Conservation (phyloP, 2,797 vertebrate genomes). For the Rachycentron canadum region DNA sequence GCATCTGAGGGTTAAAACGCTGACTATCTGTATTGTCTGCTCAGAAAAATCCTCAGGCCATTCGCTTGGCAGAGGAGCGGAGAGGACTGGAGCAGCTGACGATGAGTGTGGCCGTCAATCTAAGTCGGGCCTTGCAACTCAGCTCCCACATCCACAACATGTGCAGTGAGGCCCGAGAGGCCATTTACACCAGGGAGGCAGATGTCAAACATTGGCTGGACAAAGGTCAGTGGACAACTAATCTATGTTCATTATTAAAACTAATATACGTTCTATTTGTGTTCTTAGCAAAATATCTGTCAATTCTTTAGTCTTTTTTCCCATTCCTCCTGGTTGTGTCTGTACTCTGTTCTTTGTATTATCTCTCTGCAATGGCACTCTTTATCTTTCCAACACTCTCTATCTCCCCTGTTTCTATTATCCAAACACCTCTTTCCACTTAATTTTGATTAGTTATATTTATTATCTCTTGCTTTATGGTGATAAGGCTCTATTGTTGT, state of each 20-base stretch:
- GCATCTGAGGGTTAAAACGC: not conserved
- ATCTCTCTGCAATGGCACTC: slow-evolving; percentile 10
- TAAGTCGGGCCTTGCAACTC: slow-evolving; percentile 91
- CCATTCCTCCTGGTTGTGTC: not conserved
- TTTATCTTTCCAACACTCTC: slow-evolving; percentile 34
- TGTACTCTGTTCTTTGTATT: not conserved
- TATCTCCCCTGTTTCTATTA: slow-evolving; percentile 22
- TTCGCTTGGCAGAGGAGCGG: slow-evolving; percentile 93
- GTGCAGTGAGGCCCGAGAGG: slow-evolving; percentile 92
- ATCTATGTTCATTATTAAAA: slow-evolving; percentile 22
- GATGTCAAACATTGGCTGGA: slow-evolving; percentile 95
- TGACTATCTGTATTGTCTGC: slow-evolving; percentile 8
- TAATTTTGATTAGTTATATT: slow-evolving; percentile 16
- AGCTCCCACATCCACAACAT: slow-evolving; percentile 93
- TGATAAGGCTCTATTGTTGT: slow-evolving; percentile 23
- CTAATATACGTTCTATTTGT: not conserved
- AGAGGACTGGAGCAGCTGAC: slow-evolving; percentile 89
- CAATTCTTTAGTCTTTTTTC: not conserved
- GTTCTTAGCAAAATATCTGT: not conserved
- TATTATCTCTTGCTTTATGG: slow-evolving; percentile 25
- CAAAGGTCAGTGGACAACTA: slow-evolving; percentile 84
- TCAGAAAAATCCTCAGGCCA: slow-evolving; percentile 94
- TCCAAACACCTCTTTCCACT: slow-evolving; percentile 22
- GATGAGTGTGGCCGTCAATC: slow-evolving; percentile 93
- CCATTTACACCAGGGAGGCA: slow-evolving; percentile 92